These are phyloP conservation scores for Drosophila algonquin DNA, from an alignment of 2,888 invertebrate species.

Conservation along the genomic window DNA sequence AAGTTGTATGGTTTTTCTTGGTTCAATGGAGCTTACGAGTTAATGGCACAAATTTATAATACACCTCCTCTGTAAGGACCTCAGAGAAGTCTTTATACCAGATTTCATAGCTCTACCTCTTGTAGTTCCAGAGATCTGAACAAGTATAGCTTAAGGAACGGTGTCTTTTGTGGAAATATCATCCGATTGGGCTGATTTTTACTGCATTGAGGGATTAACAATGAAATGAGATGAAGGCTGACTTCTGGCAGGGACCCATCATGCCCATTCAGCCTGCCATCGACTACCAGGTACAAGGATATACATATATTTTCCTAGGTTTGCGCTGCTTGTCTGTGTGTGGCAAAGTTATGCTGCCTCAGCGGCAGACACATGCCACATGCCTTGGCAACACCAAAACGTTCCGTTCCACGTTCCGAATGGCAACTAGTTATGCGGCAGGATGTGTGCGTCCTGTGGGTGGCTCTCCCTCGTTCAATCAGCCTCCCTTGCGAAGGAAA, in stretches of 20 bases:
- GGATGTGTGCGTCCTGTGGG: constrained; percentile 43
- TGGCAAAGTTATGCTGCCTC: constrained; percentile 25
- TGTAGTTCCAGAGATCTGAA: not conserved
- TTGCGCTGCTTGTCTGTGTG: constrained; percentile 1
- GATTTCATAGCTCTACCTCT: not conserved
- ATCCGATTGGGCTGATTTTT: not conserved
- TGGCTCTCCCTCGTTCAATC: constrained; percentile 13
- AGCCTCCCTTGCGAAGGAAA: constrained; percentile 16
- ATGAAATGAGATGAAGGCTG: no score
- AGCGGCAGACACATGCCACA: constrained; percentile 39
- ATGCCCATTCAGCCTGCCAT: not conserved
- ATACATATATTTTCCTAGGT: constrained; percentile 18
- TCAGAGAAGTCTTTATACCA: no score
- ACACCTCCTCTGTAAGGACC: no score
- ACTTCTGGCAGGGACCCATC: not conserved
- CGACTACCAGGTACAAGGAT: not conserved
- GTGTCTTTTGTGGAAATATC: not conserved
- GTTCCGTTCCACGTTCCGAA: constrained; percentile 42
- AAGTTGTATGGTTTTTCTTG: no score
- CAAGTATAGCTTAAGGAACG: not conserved
- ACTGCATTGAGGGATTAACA: no score
- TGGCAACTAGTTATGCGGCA: constrained; percentile 52
- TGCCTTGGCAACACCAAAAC: constrained; percentile 38
- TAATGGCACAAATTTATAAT: no score
- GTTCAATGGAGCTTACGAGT: no score